Conservation (phyloP, 2,797 vertebrate genomes). For the Acrocephalus scirpaceus region DNA sequence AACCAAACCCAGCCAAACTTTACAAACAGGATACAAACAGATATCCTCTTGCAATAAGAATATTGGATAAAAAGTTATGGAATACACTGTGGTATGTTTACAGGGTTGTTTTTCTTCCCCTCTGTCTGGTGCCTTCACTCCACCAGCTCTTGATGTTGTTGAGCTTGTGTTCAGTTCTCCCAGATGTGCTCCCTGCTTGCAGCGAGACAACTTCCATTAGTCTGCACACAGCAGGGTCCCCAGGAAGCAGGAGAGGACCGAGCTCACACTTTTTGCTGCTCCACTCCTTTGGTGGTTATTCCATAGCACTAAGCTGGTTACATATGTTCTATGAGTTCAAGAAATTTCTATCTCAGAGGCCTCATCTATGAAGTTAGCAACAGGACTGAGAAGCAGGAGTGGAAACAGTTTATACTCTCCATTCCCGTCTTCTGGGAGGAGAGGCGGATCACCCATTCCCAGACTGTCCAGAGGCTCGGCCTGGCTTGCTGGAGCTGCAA, state of each 20-base stretch:
- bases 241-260: neutral
- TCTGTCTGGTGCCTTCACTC: neutral
- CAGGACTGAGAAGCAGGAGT: constrained; percentile 65
- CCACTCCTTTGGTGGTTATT: neutral
- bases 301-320: neutral
- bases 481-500: constrained; percentile 9
- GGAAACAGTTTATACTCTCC: constrained; percentile 61
- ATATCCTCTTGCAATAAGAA: constrained; percentile 40
- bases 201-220: neutral
- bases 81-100: neutral
- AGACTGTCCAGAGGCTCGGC: constrained; percentile 21
- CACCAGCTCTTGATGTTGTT: neutral
- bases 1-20: neutral
- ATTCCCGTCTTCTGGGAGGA: constrained; percentile 48
- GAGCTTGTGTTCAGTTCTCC: neutral
- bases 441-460: constrained; percentile 29
- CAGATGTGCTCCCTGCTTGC: neutral
- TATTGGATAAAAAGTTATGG: constrained; percentile 19
- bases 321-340: neutral
- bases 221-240: neutral
- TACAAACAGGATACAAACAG: constrained; percentile 58
- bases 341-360: constrained; percentile 64
- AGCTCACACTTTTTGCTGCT: neutral
- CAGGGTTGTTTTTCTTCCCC: neutral
- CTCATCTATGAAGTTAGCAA: constrained; percentile 72